phyloP scores from a whole-genome alignment of 2,797 vertebrate species.

The Cryptoblepharus egeriae region DNA sequence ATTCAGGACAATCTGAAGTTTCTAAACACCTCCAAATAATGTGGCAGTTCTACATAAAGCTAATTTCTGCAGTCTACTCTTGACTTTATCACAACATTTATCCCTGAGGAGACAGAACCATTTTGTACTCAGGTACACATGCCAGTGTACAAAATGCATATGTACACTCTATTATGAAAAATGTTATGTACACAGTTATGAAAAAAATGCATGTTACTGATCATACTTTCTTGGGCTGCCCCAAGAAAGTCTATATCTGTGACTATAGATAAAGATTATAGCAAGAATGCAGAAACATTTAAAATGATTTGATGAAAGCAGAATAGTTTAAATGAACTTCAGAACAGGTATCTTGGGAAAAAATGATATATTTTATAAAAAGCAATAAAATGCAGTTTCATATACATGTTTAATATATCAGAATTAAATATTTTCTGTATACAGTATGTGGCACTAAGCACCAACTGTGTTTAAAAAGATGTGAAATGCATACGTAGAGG shows the following conservation, averaged over 20 bases:
- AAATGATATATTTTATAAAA: neutral
- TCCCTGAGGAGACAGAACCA: neutral
- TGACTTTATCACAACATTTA: neutral
- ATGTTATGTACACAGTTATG: too few species aligned
- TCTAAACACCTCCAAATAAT: neutral
- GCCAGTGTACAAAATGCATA: neutral
- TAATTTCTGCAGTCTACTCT: neutral
- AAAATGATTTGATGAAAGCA: neutral
- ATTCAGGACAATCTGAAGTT: neutral
- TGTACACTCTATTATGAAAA: neutral
- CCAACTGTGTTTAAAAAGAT: neutral
- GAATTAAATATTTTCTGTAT: neutral
- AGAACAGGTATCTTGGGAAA: neutral
- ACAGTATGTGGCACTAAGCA: neutral
- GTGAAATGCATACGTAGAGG: neutral
- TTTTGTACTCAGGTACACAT: neutral
- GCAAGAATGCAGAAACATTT: neutral
- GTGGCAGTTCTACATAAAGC: neutral
- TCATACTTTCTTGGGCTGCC: neutral
- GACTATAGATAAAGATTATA: neutral
- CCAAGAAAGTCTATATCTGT: too few species aligned
- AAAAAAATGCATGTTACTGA: too few species aligned
- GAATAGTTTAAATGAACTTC: neutral
- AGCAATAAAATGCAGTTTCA: too few species aligned
- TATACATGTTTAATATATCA: neutral